Percentiles rank a stretch among this genome's conserved stretches.
These are phyloP conservation scores for Rhaphigaster nebulosa DNA, from an alignment of 2,888 invertebrate genomes.

Conservation along the genomic window DNA sequence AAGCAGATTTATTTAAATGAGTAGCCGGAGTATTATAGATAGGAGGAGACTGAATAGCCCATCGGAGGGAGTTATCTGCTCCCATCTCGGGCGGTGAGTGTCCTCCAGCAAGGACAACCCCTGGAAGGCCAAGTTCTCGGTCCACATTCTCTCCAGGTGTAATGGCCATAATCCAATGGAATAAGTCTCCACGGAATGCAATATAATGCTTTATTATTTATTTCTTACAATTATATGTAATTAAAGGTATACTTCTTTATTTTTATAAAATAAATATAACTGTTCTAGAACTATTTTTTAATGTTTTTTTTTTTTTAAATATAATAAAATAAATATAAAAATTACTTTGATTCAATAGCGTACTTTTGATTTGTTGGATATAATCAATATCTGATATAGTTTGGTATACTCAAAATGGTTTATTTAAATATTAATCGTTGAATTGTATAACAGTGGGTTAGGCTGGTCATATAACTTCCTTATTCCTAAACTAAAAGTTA, in stretches of 20 bases:
- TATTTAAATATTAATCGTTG: too few species aligned
- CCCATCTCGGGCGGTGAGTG: background rate
- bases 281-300: too few species aligned
- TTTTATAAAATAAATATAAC: background rate
- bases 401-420: too few species aligned
- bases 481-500: too few species aligned
- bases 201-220: background rate
- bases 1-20: background rate
- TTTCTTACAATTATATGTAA: background rate
- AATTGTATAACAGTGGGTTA: too few species aligned
- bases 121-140: constrained; percentile 4
- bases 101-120: background rate
- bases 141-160: constrained; percentile 4
- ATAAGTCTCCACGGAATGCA: background rate
- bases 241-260: background rate
- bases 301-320: too few species aligned
- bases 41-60: background rate
- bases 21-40: background rate
- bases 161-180: background rate
- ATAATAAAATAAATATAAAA: too few species aligned
- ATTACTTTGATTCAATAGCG: too few species aligned
- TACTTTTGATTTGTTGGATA: too few species aligned
- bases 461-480: too few species aligned
- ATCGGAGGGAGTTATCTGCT: background rate
- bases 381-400: too few species aligned